phyloP scores from a whole-genome alignment of 2,113 vertebrate genomes.

The Neomonachus schauinslandi region DNA sequence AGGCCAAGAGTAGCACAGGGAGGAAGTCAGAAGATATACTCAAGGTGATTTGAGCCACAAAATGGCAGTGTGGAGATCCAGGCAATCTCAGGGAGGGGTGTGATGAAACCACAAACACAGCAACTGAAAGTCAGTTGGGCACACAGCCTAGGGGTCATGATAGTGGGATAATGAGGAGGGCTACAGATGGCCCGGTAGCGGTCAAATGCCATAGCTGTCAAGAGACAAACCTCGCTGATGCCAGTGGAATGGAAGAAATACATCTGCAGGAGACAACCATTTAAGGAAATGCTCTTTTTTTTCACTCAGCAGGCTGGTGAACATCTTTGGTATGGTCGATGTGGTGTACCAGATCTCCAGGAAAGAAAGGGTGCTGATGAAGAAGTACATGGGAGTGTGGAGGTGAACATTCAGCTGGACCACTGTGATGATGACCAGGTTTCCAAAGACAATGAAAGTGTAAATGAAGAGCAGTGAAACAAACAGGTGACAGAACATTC shows the following conservation, averaged over 20 bases:
- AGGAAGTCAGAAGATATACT: slow-evolving; percentile 20
- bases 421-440: slow-evolving; percentile 65
- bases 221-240: slow-evolving; percentile 18
- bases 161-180: not conserved
- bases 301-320: slow-evolving; percentile 37
- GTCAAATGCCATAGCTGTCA: slow-evolving; percentile 15
- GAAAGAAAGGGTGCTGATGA: slow-evolving; percentile 65
- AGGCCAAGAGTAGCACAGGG: not conserved
- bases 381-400: slow-evolving; percentile 75
- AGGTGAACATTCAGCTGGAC: slow-evolving; percentile 61
- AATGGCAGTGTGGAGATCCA: not conserved
- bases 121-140: not conserved
- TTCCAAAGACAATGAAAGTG: slow-evolving; percentile 65
- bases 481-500: slow-evolving; percentile 59
- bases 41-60: not conserved
- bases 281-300: slow-evolving; percentile 62
- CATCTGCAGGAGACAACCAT: slow-evolving; percentile 33
- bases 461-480: slow-evolving; percentile 64
- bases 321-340: slow-evolving; percentile 67
- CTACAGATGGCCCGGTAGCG: not conserved
- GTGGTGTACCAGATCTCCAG: slow-evolving; percentile 78
- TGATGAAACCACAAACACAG: not conserved
- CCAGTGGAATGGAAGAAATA: slow-evolving; percentile 21
- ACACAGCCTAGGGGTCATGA: not conserved
- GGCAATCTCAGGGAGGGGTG: not conserved